Conservation (phyloP, 2,113 vertebrate genomes). For the Perca fluviatilis region DNA sequence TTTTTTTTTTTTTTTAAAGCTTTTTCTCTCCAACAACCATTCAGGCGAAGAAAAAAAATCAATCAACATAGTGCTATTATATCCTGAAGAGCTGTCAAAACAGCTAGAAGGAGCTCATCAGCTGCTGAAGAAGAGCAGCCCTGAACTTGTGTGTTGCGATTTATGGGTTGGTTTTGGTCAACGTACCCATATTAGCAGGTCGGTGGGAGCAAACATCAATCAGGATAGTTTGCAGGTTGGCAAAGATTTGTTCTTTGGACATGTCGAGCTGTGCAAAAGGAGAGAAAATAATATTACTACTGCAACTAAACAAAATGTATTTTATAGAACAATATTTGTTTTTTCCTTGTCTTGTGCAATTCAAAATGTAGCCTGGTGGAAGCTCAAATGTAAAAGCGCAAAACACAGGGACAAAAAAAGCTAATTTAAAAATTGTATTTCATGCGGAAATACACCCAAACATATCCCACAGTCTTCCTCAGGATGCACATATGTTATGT, state of each 20-base stretch:
- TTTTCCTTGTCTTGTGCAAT: not conserved
- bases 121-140: not conserved
- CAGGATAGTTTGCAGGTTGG: slow-evolving; percentile 87
- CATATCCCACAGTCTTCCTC: not conserved
- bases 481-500: not conserved
- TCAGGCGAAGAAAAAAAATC: not conserved
- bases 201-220: slow-evolving; percentile 88
- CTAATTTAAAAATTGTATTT: not conserved
- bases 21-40: not conserved
- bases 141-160: not conserved
- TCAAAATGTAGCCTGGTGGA: not conserved
- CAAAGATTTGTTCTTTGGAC: slow-evolving; percentile 87
- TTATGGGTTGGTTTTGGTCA: not conserved
- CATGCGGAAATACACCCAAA: not conserved
- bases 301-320: not conserved
- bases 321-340: not conserved
- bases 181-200: slow-evolving; percentile 85
- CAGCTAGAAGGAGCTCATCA: not conserved
- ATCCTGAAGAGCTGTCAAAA: not conserved
- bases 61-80: not conserved
- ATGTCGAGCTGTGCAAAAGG: slow-evolving; percentile 88
- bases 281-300: not conserved
- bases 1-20: not conserved
- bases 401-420: not conserved
- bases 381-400: not conserved